Base-by-base conservation (phyloP, 2,888 invertebrate genomes). In the Ypsolopha scabrella region DNA sequence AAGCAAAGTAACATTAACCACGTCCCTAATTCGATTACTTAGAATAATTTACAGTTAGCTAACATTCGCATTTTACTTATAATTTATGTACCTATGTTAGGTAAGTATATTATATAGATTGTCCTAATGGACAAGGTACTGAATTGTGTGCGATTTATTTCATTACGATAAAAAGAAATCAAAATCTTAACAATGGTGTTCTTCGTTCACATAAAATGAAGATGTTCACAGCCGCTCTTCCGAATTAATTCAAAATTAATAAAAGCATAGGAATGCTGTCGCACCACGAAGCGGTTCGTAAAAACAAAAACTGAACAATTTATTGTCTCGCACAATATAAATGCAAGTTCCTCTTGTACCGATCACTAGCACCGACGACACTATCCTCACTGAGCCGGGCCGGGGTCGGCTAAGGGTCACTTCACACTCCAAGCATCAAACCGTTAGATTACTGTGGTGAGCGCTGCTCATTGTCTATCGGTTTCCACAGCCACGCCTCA, bases 321-420 rank as follows among this genome's bases (percentile, higher is more conserved):
- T 83, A 85, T 83, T 82, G 85, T 85, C 85, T 82, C 85, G 81
- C 82, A 80, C 82, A 48, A 47, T 47, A 71, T 75, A 76, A 78
- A 77, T 72, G 78, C 72, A 68, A 47, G 48, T 48, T 37, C 14
- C 43, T 43, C 24, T 6, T 8, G 11, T 14, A 14, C n/a, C n/a
- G n/a, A n/a, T 43, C 43, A 24, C 14, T 24, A 24, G 43, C 43
- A 9, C 43, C 43, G 6, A 6, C 43, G 14, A 11, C 14, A 43
- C 11, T 43, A 14, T 55, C 54, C 54, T 53, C 54, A 48, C 51
- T 54, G 10, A 8, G 35, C n/a, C 36, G 35, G 11, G 11, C 8
- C 11, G 36, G 36, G 34, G 8, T 1, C 7, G 13, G 14, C 43
- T 2, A 4, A 14, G 13, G 8, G 53, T 68, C 78, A 78, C 78